A percentile compares a stretch with the other conserved stretches of the same genome.
phyloP scores from a whole-genome alignment of 2,113 vertebrate species.

The Ariopsis seemanni region DNA sequence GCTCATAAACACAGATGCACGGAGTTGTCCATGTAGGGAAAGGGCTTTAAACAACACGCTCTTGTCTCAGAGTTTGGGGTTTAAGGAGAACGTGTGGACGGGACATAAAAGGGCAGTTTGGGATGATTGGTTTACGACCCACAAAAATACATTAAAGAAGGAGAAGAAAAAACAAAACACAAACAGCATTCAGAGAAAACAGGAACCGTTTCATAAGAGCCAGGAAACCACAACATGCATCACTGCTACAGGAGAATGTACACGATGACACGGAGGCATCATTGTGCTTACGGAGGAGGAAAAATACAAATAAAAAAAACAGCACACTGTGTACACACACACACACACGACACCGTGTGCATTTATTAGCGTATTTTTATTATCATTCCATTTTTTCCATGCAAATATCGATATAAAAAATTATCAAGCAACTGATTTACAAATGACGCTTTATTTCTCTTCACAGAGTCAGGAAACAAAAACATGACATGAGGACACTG shows the following conservation, averaged over 20 bases:
- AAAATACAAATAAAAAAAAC: background rate
- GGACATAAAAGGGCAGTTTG: constrained; percentile 35
- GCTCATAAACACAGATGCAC: constrained; percentile 36
- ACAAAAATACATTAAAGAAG: background rate
- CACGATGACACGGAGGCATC: constrained; percentile 38
- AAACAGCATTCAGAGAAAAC: background rate
- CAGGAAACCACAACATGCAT: constrained; percentile 30
- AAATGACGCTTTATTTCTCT: constrained; percentile 45
- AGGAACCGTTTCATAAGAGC: background rate
- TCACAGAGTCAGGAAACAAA: constrained; percentile 19
- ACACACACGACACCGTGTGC: constrained; percentile 55
- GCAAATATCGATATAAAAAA: constrained; percentile 75
- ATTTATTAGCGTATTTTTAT: constrained; percentile 66
- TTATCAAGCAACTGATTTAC: constrained; percentile 45
- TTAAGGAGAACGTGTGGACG: background rate
- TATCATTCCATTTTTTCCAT: constrained; percentile 64
- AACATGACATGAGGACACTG: background rate
- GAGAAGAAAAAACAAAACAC: background rate
- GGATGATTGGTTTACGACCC: background rate
- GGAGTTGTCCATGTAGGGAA: constrained; percentile 21
- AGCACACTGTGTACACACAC: background rate
- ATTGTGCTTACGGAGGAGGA: constrained; percentile 51
- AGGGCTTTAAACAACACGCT: constrained; percentile 34
- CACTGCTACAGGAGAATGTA: constrained; percentile 36
- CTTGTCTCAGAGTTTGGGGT: constrained; percentile 31